Conservation (phyloP, 2,888 invertebrate genomes). For the Scaptomyza reducta region DNA sequence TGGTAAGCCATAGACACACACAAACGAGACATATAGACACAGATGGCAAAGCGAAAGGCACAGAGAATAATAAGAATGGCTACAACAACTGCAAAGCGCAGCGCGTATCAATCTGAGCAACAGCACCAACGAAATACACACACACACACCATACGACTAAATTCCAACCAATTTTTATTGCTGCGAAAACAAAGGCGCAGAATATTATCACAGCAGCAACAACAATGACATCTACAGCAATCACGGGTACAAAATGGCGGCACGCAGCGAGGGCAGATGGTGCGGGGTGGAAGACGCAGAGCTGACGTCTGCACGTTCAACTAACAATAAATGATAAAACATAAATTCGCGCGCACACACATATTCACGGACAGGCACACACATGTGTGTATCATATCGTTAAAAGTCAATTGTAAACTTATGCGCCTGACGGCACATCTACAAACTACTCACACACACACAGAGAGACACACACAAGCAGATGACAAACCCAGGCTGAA, state of each 20-base stretch:
- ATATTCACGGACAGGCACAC: slow-evolving; percentile 18
- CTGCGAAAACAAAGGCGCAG: slow-evolving; percentile 74
- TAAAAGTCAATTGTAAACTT: slow-evolving; percentile 81
- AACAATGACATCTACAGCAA: slow-evolving; percentile 26
- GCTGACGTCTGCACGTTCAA: slow-evolving; percentile 71
- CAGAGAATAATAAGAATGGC: slow-evolving; percentile 27
- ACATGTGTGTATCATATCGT: slow-evolving; percentile 60
- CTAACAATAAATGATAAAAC: slow-evolving; percentile 81
- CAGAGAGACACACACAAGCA: slow-evolving; percentile 14
- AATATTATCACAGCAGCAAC: slow-evolving; percentile 61
- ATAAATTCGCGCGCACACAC: slow-evolving; percentile 68
- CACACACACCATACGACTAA: slow-evolving; percentile 50
- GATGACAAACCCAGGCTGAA: slow-evolving; percentile 26
- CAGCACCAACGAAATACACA: slow-evolving; percentile 25
- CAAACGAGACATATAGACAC: not conserved
- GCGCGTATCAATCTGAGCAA: slow-evolving; percentile 66
- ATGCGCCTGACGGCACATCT: slow-evolving; percentile 62
- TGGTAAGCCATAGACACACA: slow-evolving; percentile 56
- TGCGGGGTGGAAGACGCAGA: slow-evolving; percentile 3
- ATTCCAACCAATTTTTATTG: slow-evolving; percentile 79
- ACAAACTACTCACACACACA: slow-evolving; percentile 55
- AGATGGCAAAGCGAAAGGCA: slow-evolving; percentile 12
- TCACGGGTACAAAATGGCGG: slow-evolving; percentile 54
- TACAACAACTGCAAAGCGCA: slow-evolving; percentile 37
- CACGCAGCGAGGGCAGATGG: slow-evolving; percentile 22